Conservation (phyloP, 1,140 invertebrate species). For the Coelopa frigida region DNA sequence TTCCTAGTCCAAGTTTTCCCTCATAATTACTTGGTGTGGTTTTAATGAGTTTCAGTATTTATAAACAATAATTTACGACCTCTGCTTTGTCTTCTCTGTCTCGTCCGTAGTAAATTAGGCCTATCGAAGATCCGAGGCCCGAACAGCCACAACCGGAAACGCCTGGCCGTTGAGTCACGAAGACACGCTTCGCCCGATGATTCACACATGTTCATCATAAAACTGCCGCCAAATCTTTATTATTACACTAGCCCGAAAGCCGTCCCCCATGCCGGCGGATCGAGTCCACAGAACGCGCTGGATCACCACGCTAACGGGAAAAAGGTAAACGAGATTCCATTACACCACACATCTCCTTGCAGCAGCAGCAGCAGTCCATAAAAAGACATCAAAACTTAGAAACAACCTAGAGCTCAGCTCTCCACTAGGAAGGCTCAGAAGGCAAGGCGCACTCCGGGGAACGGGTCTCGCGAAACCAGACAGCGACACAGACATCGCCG, state of each 20-base stretch:
- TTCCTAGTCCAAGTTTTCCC: no score
- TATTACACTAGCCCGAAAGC: slow-evolving; percentile 62
- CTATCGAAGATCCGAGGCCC: slow-evolving; percentile 52
- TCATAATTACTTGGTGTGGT: no score
- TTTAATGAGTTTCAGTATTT: background rate
- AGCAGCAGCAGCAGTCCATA: no score
- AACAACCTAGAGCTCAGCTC: no score
- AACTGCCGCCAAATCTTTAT: slow-evolving; percentile 68
- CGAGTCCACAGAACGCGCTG: slow-evolving; percentile 6
- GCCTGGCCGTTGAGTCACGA: slow-evolving; percentile 62
- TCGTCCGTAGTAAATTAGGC: slow-evolving; percentile 47
- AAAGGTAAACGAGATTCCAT: slow-evolving; percentile 44
- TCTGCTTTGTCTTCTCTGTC: slow-evolving; percentile 1
- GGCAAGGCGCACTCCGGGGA: no score
- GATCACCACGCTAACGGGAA: slow-evolving; percentile 32
- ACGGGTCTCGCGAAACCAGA: no score
- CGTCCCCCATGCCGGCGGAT: slow-evolving; percentile 21
- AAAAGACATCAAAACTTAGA: no score
- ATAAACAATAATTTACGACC: background rate
- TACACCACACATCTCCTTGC: no score
- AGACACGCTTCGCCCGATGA: slow-evolving; percentile 59
- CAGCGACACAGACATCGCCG: no score
- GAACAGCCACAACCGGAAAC: slow-evolving; percentile 60
- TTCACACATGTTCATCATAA: slow-evolving; percentile 75
- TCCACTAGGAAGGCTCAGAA: no score